These are phyloP conservation scores for Nannoperca obscura DNA, from an alignment of 2,797 vertebrate species.

Conservation along the genomic window DNA sequence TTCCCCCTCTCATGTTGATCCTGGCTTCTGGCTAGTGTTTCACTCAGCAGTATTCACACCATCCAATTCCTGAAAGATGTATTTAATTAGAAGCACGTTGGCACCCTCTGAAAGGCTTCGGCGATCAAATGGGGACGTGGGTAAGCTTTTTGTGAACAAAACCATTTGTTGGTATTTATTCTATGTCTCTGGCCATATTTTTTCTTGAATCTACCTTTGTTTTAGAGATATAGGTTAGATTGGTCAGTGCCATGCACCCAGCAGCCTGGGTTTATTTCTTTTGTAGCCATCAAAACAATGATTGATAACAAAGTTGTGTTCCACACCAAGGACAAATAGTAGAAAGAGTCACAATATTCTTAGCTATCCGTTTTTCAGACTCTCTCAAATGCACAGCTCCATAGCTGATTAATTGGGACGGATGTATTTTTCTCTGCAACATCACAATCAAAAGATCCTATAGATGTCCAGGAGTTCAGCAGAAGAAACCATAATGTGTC, in stretches of 20 bases:
- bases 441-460: conserved; percentile 50
- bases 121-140: conserved; percentile 13
- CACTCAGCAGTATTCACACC: conserved; percentile 35
- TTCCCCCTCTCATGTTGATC: conserved; percentile 53
- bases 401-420: conserved; percentile 45
- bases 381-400: conserved; percentile 33
- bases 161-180: conserved; percentile 17
- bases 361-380: conserved; percentile 15
- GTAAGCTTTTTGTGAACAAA: conserved; percentile 25
- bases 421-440: conserved; percentile 35
- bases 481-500: conserved; percentile 31
- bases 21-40: conserved; percentile 52
- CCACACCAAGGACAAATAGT: conserved; percentile 2
- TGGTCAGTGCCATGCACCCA: background rate
- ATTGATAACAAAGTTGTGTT: conserved; percentile 24
- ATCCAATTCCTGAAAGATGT: conserved; percentile 45
- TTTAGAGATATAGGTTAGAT: conserved; percentile 1
- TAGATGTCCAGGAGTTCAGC: conserved; percentile 51
- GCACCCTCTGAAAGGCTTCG: conserved; percentile 27
- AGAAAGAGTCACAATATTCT: conserved; percentile 30
- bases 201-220: conserved; percentile 13
- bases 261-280: conserved; percentile 9
- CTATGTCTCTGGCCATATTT: background rate
- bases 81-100: conserved; percentile 50
- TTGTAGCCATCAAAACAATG: background rate